Conservation (phyloP, 2,888 invertebrate genomes). For the Drosophila hawaiiensis region DNA sequence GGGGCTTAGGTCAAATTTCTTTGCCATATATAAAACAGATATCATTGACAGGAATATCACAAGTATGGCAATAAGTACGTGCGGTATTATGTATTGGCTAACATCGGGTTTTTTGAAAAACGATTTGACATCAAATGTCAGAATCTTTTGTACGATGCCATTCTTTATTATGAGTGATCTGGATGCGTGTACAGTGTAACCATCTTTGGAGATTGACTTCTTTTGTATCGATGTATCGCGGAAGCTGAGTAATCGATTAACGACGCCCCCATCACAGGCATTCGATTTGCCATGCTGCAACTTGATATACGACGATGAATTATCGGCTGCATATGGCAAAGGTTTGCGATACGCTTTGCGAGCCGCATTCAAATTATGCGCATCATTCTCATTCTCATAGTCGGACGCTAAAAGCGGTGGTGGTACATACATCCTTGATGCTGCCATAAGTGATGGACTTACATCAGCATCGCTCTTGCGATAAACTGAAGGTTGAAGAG, state of each 20-base stretch:
- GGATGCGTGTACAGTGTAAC: slow-evolving; percentile 44
- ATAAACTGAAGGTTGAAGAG: slow-evolving; percentile 1
- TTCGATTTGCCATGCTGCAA: slow-evolving; percentile 48
- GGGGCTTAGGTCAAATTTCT: slow-evolving; percentile 82
- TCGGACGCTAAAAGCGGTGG: slow-evolving; percentile 79
- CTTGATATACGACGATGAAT: slow-evolving; percentile 49
- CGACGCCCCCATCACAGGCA: slow-evolving; percentile 67
- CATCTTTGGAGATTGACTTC: slow-evolving; percentile 52
- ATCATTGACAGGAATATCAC: slow-evolving; percentile 89
- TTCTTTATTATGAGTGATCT: slow-evolving; percentile 32
- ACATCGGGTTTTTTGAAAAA: slow-evolving; percentile 68
- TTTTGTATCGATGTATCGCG: slow-evolving; percentile 74
- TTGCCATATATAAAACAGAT: slow-evolving; percentile 89
- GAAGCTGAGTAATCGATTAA: slow-evolving; percentile 74
- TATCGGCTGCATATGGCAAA: slow-evolving; percentile 51
- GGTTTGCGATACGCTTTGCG: slow-evolving; percentile 55
- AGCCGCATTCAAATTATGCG: slow-evolving; percentile 41
- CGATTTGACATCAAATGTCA: slow-evolving; percentile 46
- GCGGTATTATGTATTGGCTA: slow-evolving; percentile 87
- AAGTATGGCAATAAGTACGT: slow-evolving; percentile 87
- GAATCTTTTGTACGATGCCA: slow-evolving; percentile 54
- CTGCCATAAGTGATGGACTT: slow-evolving; percentile 38
- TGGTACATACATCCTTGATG: slow-evolving; percentile 80
- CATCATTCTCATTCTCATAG: slow-evolving; percentile 72
- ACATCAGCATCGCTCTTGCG: slow-evolving; percentile 38